A percentile compares a stretch with the other conserved stretches of the same genome.
These are phyloP conservation scores for Meteorus colon DNA, from an alignment of 2,888 invertebrate genomes.

Conservation along the genomic window DNA sequence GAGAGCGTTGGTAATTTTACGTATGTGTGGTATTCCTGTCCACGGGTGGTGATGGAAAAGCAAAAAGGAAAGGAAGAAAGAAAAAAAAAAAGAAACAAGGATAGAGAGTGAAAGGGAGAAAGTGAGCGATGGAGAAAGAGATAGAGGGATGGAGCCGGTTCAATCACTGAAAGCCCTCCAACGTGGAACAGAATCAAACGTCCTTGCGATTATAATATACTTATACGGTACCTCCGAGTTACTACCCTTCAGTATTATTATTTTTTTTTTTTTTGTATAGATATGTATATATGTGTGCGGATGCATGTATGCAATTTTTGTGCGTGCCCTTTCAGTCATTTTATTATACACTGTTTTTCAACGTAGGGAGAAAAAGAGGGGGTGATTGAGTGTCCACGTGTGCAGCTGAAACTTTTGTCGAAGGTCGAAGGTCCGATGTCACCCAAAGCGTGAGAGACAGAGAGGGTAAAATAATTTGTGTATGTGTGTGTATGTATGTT, in stretches of 20 bases:
- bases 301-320: neutral
- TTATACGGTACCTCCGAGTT: conserved; percentile 4
- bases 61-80: conserved; percentile 15
- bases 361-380: neutral
- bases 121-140: neutral
- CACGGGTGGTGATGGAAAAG: conserved; percentile 39
- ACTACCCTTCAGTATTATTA: neutral
- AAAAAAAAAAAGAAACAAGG: conserved; percentile 18
- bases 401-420: conserved; percentile 26
- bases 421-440: conserved; percentile 28
- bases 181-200: conserved; percentile 22
- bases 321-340: conserved; percentile 4
- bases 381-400: conserved; percentile 30
- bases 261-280: neutral
- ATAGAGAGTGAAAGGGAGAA: neutral
- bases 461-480: conserved; percentile 12
- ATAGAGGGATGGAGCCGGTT: conserved; percentile 23
- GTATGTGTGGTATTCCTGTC: conserved; percentile 33
- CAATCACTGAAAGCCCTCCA: conserved; percentile 23
- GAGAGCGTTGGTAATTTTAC: conserved; percentile 56
- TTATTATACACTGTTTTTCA: neutral
- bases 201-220: conserved; percentile 23
- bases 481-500: conserved; percentile 4
- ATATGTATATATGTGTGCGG: neutral
- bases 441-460: conserved; percentile 19